Conservation (phyloP, 2,888 invertebrate species). For the Aromia moschata region DNA sequence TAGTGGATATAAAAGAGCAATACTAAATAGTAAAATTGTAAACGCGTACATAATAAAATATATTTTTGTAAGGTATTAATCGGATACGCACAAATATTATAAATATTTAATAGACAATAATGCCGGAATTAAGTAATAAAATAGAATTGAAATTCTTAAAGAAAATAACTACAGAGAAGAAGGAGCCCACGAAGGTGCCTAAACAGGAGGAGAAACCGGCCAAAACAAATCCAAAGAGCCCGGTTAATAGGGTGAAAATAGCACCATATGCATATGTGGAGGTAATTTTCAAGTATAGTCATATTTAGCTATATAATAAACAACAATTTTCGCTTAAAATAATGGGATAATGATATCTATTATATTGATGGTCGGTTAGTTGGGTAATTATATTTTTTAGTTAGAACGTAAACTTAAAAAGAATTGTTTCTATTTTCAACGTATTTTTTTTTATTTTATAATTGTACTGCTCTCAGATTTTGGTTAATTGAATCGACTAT, state of each 20-base stretch:
- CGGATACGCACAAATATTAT: constrained; percentile 7
- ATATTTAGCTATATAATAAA: too few species aligned
- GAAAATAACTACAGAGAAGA: constrained; percentile 32
- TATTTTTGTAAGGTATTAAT: constrained; percentile 20
- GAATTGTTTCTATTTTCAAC: too few species aligned
- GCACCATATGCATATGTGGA: constrained; percentile 58
- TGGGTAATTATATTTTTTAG: too few species aligned
- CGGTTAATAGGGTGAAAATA: constrained; percentile 56
- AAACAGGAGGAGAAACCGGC: constrained; percentile 42
- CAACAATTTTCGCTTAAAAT: too few species aligned
- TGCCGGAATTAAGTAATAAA: constrained; percentile 46
- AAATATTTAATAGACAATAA: constrained; percentile 27
- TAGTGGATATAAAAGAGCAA: constrained; percentile 21
- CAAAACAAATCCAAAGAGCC: constrained; percentile 46
- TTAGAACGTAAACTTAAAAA: too few species aligned
- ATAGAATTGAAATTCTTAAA: constrained; percentile 46
- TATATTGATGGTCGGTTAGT: too few species aligned
- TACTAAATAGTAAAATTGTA: constrained; percentile 17
- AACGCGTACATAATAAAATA: neutral
- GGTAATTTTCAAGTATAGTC: too few species aligned
- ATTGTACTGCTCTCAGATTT: too few species aligned
- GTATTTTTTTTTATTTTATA: too few species aligned
- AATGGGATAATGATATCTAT: too few species aligned
- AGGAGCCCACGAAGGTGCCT: constrained; percentile 32
- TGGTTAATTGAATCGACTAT: too few species aligned